phyloP scores from a whole-genome alignment of 2,888 invertebrate species.

The Xestobium rufovillosum region DNA sequence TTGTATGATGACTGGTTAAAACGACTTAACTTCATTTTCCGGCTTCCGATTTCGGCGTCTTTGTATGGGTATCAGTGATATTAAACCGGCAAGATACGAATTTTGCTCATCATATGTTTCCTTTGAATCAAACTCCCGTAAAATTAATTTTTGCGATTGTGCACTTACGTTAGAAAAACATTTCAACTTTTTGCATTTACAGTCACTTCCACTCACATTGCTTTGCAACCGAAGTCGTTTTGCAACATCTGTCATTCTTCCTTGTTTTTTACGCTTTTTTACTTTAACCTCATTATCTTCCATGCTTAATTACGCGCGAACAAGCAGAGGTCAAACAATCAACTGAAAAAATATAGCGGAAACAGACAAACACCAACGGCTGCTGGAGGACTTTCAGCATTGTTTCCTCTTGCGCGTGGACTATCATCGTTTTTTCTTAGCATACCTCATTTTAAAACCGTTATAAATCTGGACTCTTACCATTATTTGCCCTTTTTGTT shows the following conservation, averaged over 20 bases:
- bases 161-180: neutral
- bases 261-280: constrained; percentile 1
- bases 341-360: neutral
- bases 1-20: constrained; percentile 1
- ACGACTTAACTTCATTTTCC: neutral
- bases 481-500: neutral
- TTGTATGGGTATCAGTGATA: constrained; percentile 1
- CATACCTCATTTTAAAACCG: neutral
- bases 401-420: neutral
- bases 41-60: neutral
- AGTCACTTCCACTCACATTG: constrained; percentile 4
- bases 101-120: constrained; percentile 2
- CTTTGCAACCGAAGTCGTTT: constrained; percentile 1
- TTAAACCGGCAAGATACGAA: neutral
- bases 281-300: no score
- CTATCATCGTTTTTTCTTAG: neutral
- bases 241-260: neutral
- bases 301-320: neutral
- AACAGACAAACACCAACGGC: neutral
- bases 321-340: neutral
- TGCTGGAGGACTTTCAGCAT: neutral
- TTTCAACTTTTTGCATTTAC: constrained; percentile 1
- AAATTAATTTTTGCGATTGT: neutral
- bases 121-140: neutral
- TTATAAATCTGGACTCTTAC: neutral